phyloP scores from a whole-genome alignment of 2,113 vertebrate genomes.

The Cyprinodon brontotheroides region DNA sequence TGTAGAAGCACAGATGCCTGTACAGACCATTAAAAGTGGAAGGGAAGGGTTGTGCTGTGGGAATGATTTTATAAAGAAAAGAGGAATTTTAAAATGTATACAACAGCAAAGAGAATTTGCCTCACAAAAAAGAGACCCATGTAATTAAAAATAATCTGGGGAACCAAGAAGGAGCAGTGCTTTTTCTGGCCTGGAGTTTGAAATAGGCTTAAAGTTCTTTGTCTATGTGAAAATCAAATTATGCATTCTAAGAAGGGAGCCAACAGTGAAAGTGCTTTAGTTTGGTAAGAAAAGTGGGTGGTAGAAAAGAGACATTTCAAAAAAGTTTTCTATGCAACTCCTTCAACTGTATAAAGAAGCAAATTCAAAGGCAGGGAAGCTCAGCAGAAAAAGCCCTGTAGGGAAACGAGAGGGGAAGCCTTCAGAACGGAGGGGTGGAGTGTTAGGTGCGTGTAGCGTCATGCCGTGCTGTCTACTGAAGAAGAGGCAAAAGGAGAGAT shows the following conservation, averaged over 20 bases:
- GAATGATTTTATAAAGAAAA: no score
- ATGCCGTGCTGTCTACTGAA: conserved; percentile 18
- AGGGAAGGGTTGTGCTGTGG: no score
- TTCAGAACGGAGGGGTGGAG: neutral
- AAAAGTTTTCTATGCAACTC: conserved; percentile 66
- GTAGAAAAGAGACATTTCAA: conserved; percentile 48
- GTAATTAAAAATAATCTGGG: neutral
- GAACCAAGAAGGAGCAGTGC: neutral
- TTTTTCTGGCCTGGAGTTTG: conserved; percentile 5
- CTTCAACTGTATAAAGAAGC: conserved; percentile 46
- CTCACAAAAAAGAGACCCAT: neutral
- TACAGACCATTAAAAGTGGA: no score
- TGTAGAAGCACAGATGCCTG: no score
- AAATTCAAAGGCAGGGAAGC: conserved; percentile 48
- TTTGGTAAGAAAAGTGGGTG: neutral
- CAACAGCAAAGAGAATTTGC: neutral
- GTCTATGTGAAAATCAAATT: conserved; percentile 39
- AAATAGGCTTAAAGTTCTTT: conserved; percentile 18
- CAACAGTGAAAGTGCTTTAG: conserved; percentile 11
- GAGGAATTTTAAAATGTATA: no score
- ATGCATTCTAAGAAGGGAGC: conserved; percentile 8
- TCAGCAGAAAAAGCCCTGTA: conserved; percentile 36
- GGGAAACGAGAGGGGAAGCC: conserved; percentile 8
- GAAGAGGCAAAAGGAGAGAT: conserved; percentile 27
- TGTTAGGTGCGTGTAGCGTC: conserved; percentile 47